Conservation (phyloP, 2,888 invertebrate genomes). For the Temnothorax unifasciatus region DNA sequence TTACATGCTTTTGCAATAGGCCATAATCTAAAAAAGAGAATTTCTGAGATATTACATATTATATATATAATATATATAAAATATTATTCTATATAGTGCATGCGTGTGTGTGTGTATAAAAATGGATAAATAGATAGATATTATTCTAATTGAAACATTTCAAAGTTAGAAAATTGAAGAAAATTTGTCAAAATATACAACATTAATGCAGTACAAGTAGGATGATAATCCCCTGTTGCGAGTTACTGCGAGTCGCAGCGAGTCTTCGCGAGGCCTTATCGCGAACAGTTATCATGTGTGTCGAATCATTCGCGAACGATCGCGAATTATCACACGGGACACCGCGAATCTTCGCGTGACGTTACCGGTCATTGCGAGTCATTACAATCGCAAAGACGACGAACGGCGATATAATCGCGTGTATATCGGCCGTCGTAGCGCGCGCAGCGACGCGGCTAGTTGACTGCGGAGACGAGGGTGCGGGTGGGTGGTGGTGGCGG, state of each 20-base stretch:
- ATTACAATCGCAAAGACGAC: constrained; percentile 42
- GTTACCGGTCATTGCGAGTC: constrained; percentile 52
- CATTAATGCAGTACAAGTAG: no score
- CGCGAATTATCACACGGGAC: background rate
- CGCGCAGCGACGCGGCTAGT: constrained; percentile 18
- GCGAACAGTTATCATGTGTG: background rate
- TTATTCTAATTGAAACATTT: background rate
- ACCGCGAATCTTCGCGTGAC: constrained; percentile 46
- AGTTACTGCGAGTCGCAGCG: background rate
- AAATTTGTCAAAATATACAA: background rate
- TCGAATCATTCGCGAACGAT: background rate
- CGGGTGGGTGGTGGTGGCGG: constrained; percentile 53
- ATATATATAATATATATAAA: no score
- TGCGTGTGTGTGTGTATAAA: no score
- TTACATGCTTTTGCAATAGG: background rate
- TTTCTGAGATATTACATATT: background rate
- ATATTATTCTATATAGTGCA: no score
- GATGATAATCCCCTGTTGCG: background rate
- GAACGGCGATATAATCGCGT: constrained; percentile 32
- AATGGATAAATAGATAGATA: background rate
- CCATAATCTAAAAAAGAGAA: background rate
- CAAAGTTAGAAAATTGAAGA: background rate
- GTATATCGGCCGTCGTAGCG: constrained; percentile 32
- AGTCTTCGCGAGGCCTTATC: background rate
- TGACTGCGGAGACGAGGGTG: constrained; percentile 54